Evolutionary conservation across 2,797 vertebrate species (phyloP).

Genomic region (Gephyroberyx darwinii): DNA sequence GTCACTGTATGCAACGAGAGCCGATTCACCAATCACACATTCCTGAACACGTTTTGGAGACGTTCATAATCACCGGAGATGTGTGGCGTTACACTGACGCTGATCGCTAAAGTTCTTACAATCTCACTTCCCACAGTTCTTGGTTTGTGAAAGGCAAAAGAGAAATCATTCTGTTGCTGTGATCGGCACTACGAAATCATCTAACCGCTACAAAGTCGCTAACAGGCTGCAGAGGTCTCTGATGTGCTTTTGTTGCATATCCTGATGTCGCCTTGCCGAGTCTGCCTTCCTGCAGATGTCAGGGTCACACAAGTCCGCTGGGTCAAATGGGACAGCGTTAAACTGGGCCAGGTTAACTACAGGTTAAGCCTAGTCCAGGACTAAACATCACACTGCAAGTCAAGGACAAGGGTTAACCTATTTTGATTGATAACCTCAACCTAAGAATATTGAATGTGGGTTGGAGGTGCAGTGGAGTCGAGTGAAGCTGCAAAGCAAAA

Average conservation of each 20-base stretch:
- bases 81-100: not conserved
- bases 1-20: not conserved
- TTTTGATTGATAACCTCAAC: not conserved
- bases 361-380: not conserved
- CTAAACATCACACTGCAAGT: not conserved
- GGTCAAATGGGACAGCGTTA: not conserved
- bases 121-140: not conserved
- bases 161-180: not conserved
- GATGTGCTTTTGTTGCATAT: not conserved
- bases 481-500: constrained; percentile 71
- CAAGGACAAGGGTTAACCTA: not conserved
- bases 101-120: not conserved
- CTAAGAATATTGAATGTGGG: constrained; percentile 5
- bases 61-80: not conserved
- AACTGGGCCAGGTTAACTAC: not conserved
- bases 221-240: not conserved
- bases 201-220: not conserved
- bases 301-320: not conserved
- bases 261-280: not conserved
- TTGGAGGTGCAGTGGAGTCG: constrained; percentile 50
- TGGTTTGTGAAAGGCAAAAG: not conserved
- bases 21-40: not conserved
- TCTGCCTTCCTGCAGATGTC: not conserved
- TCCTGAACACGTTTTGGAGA: not conserved
- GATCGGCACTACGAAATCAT: not conserved